Percentiles rank a stretch among this genome's conserved stretches.
phyloP scores from a whole-genome alignment of 2,888 invertebrate species.

The Asteroscopus sphinx region DNA sequence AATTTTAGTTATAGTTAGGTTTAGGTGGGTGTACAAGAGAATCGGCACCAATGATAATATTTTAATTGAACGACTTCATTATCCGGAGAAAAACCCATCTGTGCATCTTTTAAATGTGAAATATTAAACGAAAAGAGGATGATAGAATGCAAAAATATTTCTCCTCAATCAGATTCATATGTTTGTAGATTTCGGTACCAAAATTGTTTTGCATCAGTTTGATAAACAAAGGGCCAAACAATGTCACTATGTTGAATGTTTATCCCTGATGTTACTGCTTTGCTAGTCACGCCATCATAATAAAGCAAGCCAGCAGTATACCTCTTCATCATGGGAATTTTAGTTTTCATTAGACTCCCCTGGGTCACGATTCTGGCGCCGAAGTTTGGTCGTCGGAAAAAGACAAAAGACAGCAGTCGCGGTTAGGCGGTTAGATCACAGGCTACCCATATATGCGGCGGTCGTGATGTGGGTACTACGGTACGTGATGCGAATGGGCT shows the following conservation, averaged over 20 bases:
- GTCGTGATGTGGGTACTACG: slow-evolving; percentile 40
- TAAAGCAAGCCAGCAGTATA: neutral
- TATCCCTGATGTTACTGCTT: neutral
- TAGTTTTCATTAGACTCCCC: neutral
- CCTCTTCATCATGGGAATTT: slow-evolving; percentile 12
- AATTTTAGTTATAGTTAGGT: no score
- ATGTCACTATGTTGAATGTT: slow-evolving; percentile 15
- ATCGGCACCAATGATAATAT: no score
- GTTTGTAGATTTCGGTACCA: slow-evolving; percentile 2
- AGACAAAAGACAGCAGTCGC: slow-evolving; percentile 43
- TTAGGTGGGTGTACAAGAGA: no score
- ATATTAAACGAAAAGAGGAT: no score
- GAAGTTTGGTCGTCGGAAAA: slow-evolving; percentile 25
- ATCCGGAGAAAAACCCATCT: no score
- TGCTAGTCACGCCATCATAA: neutral
- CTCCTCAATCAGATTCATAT: no score
- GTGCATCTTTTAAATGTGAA: no score
- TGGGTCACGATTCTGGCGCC: slow-evolving; percentile 22
- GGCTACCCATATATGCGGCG: slow-evolving; percentile 54
- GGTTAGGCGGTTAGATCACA: slow-evolving; percentile 64
- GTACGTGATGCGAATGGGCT: slow-evolving; percentile 38
- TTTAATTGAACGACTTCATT: no score
- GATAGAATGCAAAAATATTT: no score
- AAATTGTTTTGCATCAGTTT: slow-evolving; percentile 5
- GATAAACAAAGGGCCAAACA: slow-evolving; percentile 17